These are phyloP conservation scores for Pristionchus japonicus DNA, from an alignment of 2,888 invertebrate genomes.

Conservation along the genomic window DNA sequence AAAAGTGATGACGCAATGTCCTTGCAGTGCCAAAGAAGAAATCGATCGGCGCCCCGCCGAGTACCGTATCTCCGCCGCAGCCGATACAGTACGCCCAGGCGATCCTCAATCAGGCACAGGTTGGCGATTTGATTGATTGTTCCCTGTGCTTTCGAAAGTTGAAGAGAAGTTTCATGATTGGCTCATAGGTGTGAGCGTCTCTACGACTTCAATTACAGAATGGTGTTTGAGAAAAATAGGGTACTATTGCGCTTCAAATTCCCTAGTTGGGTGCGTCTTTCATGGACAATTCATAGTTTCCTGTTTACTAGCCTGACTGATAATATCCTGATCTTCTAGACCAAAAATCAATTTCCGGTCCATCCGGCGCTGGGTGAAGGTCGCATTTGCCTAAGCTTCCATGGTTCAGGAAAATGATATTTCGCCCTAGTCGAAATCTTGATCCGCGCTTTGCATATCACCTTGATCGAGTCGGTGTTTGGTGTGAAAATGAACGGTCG, in stretches of 20 bases:
- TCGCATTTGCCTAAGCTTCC: too few species aligned
- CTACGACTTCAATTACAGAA: too few species aligned
- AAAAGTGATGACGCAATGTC: background rate
- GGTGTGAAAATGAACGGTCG: too few species aligned
- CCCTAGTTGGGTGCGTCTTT: background rate
- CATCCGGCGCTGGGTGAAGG: too few species aligned
- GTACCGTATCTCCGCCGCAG: background rate
- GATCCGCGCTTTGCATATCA: too few species aligned
- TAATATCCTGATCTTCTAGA: too few species aligned
- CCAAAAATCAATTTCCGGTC: too few species aligned
- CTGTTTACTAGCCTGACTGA: too few species aligned
- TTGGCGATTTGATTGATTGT: background rate
- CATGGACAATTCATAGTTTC: background rate
- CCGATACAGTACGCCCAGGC: conserved; percentile 46
- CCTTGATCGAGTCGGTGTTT: too few species aligned
- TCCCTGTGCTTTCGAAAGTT: background rate
- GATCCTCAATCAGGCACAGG: conserved; percentile 41
- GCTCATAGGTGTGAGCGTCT: background rate
- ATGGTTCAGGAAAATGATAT: too few species aligned
- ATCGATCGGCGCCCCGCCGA: background rate
- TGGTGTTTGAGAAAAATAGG: too few species aligned
- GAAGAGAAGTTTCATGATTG: background rate
- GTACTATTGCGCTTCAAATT: background rate
- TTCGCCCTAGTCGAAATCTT: too few species aligned
- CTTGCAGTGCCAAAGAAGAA: conserved; percentile 47